Evolutionary conservation across 2,888 invertebrate species (phyloP).

Genomic region (Aspidiotus destructor): DNA sequence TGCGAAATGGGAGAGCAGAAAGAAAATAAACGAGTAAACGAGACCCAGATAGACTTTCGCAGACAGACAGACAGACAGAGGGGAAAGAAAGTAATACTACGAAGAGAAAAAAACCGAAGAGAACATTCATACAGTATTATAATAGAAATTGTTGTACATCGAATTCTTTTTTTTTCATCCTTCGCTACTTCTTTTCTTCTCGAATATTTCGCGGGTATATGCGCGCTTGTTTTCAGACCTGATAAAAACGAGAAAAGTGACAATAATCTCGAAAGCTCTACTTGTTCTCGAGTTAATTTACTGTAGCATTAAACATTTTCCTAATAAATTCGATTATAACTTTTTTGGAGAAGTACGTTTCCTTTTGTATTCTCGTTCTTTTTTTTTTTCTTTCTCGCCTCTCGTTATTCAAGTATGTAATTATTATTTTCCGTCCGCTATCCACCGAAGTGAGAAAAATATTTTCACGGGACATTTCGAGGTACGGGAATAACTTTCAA

Average conservation of each 20-base stretch:
- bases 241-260: slow-evolving; percentile 11
- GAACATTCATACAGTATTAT: background rate
- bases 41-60: too few species aligned
- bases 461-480: too few species aligned
- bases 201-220: background rate
- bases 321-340: slow-evolving; percentile 27
- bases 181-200: background rate
- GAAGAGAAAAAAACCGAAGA: background rate
- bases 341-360: slow-evolving; percentile 4
- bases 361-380: background rate
- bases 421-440: background rate
- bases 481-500: too few species aligned
- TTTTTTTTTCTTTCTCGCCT: background rate
- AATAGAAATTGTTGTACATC: background rate
- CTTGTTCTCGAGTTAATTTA: slow-evolving; percentile 19
- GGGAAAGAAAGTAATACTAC: background rate
- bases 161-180: background rate
- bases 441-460: background rate
- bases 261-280: slow-evolving; percentile 11
- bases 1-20: background rate
- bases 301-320: slow-evolving; percentile 16
- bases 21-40: too few species aligned
- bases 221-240: background rate
- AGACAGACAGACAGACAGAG: background rate
- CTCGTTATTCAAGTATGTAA: background rate